Evolutionary conservation across 1,140 invertebrate genomes (phyloP).

Genomic region (Sesamia nonagrioides): DNA sequence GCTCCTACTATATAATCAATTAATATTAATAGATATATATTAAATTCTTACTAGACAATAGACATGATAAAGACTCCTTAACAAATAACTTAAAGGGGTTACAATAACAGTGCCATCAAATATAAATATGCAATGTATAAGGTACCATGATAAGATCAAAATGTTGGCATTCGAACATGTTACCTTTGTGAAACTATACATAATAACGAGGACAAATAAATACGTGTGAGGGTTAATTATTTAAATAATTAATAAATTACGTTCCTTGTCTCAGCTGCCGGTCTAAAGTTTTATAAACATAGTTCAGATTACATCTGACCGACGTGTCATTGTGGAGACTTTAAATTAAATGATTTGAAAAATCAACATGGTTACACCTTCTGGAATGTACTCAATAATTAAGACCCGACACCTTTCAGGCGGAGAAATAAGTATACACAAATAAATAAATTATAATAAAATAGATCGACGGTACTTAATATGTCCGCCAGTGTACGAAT

Average conservation of each 20-base stretch:
- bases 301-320: constrained; percentile 83
- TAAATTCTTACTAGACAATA: constrained; percentile 86
- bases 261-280: constrained; percentile 45
- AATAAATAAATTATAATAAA: constrained; percentile 72
- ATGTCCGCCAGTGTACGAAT: constrained; percentile 42
- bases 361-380: constrained; percentile 84
- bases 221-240: constrained; percentile 23
- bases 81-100: constrained; percentile 85
- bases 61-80: constrained; percentile 86
- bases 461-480: constrained; percentile 48
- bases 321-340: constrained; percentile 57
- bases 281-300: constrained; percentile 75
- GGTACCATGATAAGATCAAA: constrained; percentile 73
- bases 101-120: constrained; percentile 83
- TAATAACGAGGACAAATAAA: constrained; percentile 46
- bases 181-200: constrained; percentile 52
- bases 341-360: constrained; percentile 69
- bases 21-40: constrained; percentile 77
- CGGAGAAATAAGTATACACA: constrained; percentile 69
- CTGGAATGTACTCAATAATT: constrained; percentile 83
- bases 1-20: constrained; percentile 78
- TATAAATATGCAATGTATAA: constrained; percentile 80
- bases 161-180: constrained; percentile 44
- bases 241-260: constrained; percentile 49
- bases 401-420: constrained; percentile 86